A percentile compares a stretch with the other conserved stretches of the same genome.
Evolutionary conservation across 2,797 vertebrate genomes (phyloP).

Genomic region (Peromyscus melanophrys): DNA sequence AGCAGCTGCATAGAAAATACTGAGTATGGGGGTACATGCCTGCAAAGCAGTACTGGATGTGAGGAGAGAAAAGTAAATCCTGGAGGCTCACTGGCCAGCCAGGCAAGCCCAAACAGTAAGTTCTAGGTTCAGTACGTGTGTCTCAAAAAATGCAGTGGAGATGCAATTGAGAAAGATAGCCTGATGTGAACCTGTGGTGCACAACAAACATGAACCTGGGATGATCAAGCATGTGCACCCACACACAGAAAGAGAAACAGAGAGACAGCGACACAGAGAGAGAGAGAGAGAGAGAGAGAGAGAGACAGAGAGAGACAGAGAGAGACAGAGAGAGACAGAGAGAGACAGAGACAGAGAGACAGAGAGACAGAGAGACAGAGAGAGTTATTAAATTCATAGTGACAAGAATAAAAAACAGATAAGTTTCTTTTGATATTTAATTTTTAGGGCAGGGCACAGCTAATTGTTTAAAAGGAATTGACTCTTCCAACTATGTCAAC

Average conservation of each 20-base stretch:
- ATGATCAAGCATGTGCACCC: too few species aligned
- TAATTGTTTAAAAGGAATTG: constrained; percentile 20
- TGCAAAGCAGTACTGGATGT: background rate
- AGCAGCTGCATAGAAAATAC: background rate
- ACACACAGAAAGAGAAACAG: background rate
- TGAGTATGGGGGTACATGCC: background rate
- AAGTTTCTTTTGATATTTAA: constrained; percentile 23
- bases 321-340: background rate
- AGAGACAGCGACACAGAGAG: background rate
- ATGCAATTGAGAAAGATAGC: background rate
- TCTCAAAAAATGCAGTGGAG: background rate
- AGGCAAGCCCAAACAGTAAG: background rate
- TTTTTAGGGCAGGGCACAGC: constrained; percentile 5
- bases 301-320: background rate
- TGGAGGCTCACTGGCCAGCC: too few species aligned
- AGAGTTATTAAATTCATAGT: constrained; percentile 46
- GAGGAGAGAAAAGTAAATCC: background rate
- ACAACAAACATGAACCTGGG: background rate
- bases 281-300: background rate
- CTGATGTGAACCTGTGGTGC: background rate
- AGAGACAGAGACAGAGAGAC: background rate
- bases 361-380: background rate
- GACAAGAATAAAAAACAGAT: background rate
- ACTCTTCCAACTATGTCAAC: constrained; percentile 3
- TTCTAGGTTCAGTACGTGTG: background rate